phyloP scores from a whole-genome alignment of 2,113 vertebrate species.

The Odocoileus virginianus region DNA sequence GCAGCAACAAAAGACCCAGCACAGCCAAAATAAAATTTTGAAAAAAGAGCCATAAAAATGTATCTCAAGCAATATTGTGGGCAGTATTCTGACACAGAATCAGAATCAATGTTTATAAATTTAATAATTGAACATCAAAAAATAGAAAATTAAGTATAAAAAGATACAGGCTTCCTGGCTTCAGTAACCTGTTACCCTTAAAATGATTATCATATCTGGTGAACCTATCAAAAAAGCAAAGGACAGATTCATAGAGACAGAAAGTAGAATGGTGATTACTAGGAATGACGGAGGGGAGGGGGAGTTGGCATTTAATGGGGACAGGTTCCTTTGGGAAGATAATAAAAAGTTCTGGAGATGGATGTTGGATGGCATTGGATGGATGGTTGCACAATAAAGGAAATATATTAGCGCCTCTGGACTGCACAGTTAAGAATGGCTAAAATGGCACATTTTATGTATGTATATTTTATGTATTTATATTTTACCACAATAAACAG shows the following conservation, averaged over 20 bases:
- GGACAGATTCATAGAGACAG: neutral
- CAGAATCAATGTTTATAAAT: neutral
- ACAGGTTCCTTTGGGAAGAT: neutral
- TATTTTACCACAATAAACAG: neutral
- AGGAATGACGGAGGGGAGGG: rapidly evolving
- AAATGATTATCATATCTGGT: neutral
- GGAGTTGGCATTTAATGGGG: neutral
- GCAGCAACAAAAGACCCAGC: neutral
- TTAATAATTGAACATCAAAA: neutral
- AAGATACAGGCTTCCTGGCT: neutral
- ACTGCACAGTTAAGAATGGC: neutral
- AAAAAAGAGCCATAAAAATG: neutral
- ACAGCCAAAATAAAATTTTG: neutral
- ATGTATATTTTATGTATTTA: neutral
- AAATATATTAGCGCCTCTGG: neutral
- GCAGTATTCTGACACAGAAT: neutral
- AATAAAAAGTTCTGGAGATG: neutral
- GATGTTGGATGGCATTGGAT: neutral
- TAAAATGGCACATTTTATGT: neutral
- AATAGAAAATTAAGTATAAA: neutral
- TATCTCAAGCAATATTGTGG: neutral
- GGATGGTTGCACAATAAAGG: too few relatives aligned
- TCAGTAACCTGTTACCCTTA: neutral
- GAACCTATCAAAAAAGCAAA: neutral
- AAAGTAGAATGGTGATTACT: neutral